Conservation (phyloP, 2,888 invertebrate species). For the Drosophila bunnanda region DNA sequence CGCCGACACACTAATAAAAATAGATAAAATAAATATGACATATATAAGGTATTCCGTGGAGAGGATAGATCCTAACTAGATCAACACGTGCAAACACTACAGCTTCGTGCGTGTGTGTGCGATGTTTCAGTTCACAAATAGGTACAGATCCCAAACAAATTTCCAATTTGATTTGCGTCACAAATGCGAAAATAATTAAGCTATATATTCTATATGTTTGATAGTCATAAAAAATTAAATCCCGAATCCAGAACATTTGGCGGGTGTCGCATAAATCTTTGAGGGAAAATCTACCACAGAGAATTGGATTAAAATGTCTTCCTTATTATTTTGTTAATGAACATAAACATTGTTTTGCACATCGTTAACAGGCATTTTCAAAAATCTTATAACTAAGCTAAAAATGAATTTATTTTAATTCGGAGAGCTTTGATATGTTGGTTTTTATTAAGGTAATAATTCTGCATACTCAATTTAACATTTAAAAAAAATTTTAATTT, state of each 20-base stretch:
- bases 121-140: constrained; percentile 4
- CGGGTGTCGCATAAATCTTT: constrained; percentile 10
- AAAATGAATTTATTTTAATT: no score
- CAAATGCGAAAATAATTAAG: neutral
- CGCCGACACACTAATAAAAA: constrained; percentile 26
- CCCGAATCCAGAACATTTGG: neutral
- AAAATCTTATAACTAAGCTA: no score
- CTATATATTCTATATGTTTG: no score
- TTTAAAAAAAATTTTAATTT: no score
- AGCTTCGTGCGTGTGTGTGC: neutral
- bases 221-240: constrained; percentile 20
- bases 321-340: no score
- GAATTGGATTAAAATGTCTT: neutral
- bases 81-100: constrained; percentile 20
- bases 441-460: no score
- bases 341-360: no score
- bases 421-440: no score
- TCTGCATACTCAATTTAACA: no score
- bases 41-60: neutral
- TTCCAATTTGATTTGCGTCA: constrained; percentile 23
- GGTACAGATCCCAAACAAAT: neutral
- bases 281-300: neutral
- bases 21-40: constrained; percentile 5
- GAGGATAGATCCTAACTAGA: neutral
- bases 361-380: no score